Conservation (phyloP, 2,113 vertebrate species). For the Paedocypris sp. region DNA sequence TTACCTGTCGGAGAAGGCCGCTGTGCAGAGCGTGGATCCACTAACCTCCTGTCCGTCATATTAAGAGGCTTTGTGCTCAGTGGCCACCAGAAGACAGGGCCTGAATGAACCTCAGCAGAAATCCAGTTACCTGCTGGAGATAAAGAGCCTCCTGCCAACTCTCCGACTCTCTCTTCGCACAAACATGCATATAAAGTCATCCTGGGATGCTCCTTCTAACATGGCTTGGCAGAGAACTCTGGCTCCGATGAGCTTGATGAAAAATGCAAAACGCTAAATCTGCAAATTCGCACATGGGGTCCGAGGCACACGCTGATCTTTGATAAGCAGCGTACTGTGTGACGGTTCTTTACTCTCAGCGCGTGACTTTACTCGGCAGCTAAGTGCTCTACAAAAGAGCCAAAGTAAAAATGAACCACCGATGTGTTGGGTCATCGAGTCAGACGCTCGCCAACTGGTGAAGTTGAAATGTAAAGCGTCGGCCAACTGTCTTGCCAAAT, state of each 20-base stretch:
- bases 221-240: conserved; percentile 9
- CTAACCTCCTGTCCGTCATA: conserved; percentile 27
- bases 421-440: background rate
- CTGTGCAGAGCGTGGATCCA: conserved; percentile 12
- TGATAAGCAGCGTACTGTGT: background rate
- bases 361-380: background rate
- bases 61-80: conserved; percentile 22
- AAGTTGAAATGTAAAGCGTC: conserved; percentile 8
- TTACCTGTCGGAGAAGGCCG: conserved; percentile 23
- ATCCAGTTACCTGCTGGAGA: conserved; percentile 9
- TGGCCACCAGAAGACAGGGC: conserved; percentile 7
- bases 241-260: background rate
- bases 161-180: background rate
- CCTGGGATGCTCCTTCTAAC: background rate
- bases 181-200: conserved; percentile 1
- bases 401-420: background rate
- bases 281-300: conserved; percentile 11
- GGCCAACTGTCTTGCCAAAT: conserved; percentile 1
- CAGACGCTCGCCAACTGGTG: background rate
- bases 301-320: background rate
- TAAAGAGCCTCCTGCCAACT: background rate
- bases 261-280: conserved; percentile 6
- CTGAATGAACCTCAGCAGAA: conserved; percentile 12
- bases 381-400: background rate
- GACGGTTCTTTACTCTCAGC: conserved; percentile 19